Conservation (phyloP, 2,888 invertebrate genomes). For the Lasioglossum oenotherae region DNA sequence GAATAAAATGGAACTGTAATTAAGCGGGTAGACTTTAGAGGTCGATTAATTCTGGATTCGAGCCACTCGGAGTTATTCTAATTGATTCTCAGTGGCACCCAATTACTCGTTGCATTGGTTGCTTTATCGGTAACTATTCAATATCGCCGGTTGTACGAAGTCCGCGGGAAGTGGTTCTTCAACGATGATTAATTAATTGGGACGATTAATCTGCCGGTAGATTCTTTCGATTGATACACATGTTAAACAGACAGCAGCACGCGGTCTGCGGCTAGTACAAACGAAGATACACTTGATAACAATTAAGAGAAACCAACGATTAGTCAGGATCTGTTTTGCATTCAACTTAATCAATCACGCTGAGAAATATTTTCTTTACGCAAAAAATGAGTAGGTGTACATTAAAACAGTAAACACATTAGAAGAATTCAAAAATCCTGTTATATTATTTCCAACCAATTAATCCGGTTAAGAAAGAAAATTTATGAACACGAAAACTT, state of each 20-base stretch:
- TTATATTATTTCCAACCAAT: too few species aligned
- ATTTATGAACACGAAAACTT: too few species aligned
- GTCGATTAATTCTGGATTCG: constrained; percentile 50
- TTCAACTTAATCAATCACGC: not conserved
- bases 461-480: too few species aligned
- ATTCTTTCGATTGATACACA: constrained; percentile 32
- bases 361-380: not conserved
- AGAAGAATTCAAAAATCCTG: not conserved
- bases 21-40: constrained; percentile 26
- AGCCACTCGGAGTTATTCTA: constrained; percentile 48
- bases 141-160: constrained; percentile 21
- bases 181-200: constrained; percentile 38
- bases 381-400: too few species aligned
- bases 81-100: constrained; percentile 47
- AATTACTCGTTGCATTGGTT: constrained; percentile 49
- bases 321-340: not conserved
- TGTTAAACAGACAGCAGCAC: constrained; percentile 4
- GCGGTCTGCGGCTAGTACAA: not conserved
- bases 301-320: not conserved
- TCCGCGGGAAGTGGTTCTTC: constrained; percentile 22
- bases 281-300: not conserved
- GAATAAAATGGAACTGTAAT: constrained; percentile 42
- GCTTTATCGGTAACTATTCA: constrained; percentile 35
- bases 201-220: constrained; percentile 25
- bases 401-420: too few species aligned